phyloP scores from a whole-genome alignment of 2,113 vertebrate species.

The Dipodomys merriami region DNA sequence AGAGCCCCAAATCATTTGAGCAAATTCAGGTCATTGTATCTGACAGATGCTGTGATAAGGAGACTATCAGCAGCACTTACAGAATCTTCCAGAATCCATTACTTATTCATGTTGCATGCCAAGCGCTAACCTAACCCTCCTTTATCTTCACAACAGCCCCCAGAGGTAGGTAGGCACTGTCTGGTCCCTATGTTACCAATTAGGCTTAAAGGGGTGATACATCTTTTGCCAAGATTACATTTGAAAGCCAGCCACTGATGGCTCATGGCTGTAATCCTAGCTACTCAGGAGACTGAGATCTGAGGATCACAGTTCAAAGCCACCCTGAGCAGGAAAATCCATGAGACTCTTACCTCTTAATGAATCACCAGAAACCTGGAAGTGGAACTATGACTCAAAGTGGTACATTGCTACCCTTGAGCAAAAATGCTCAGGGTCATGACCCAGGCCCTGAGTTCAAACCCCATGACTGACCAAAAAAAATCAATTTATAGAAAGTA shows the following conservation, averaged over 20 bases:
- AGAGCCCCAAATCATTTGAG: neutral
- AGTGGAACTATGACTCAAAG: too few relatives aligned
- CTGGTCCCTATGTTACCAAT: neutral
- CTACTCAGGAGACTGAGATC: too few relatives aligned
- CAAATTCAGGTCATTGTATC: slow-evolving; percentile 47
- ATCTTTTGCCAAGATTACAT: neutral
- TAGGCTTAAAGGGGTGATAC: neutral
- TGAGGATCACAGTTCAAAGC: too few relatives aligned
- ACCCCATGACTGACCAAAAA: too few relatives aligned
- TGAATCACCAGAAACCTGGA: too few relatives aligned
- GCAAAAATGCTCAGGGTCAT: too few relatives aligned
- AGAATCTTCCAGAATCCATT: neutral
- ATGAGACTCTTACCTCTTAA: too few relatives aligned
- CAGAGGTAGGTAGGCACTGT: neutral
- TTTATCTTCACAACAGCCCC: neutral
- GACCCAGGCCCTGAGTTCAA: too few relatives aligned
- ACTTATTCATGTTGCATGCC: neutral
- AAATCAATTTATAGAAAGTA: neutral
- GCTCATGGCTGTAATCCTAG: too few relatives aligned
- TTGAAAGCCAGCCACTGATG: neutral
- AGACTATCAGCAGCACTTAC: neutral
- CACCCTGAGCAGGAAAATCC: too few relatives aligned
- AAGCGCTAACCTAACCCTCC: neutral
- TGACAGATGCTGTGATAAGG: neutral
- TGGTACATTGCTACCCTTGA: too few relatives aligned